Conservation (phyloP, 2,888 invertebrate genomes). For the Cerastis leucographa region DNA sequence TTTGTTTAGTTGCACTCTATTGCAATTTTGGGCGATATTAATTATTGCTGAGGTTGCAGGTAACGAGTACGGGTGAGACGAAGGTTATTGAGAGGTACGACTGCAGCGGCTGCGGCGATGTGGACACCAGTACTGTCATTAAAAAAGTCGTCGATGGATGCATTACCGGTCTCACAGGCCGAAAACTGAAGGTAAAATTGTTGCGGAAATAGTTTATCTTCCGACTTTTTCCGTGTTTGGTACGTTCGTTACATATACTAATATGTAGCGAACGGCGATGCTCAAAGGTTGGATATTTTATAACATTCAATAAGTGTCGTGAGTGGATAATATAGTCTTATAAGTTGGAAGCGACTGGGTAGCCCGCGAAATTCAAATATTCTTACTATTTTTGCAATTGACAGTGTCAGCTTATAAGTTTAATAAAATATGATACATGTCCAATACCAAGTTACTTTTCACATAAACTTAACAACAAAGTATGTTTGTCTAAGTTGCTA, state of each 20-base stretch:
- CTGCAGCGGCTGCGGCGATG: slow-evolving; percentile 99
- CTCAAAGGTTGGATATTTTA: not conserved
- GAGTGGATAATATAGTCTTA: not conserved
- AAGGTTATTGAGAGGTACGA: slow-evolving; percentile 99
- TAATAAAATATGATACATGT: no score
- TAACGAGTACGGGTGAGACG: slow-evolving; percentile 96
- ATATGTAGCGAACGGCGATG: not conserved
- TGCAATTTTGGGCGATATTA: slow-evolving; percentile 65
- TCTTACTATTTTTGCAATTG: no score
- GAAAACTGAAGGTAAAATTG: slow-evolving; percentile 95
- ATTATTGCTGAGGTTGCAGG: slow-evolving; percentile 88
- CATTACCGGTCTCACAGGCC: slow-evolving; percentile 96
- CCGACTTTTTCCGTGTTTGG: not conserved
- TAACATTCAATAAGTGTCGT: not conserved
- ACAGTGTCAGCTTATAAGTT: no score
- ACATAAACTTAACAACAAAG: not conserved
- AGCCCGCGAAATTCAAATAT: no score
- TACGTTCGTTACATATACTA: not conserved
- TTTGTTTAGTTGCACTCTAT: slow-evolving; percentile 78
- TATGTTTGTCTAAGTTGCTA: not conserved
- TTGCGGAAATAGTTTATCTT: slow-evolving; percentile 9
- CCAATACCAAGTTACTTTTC: slow-evolving; percentile 2
- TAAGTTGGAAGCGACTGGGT: not conserved
- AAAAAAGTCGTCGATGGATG: slow-evolving; percentile 92
- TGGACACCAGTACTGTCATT: slow-evolving; percentile 94